A percentile compares a stretch with the other conserved stretches of the same genome.
Conservation (phyloP, 2,888 invertebrate genomes). For the Mylabris sibirica region DNA sequence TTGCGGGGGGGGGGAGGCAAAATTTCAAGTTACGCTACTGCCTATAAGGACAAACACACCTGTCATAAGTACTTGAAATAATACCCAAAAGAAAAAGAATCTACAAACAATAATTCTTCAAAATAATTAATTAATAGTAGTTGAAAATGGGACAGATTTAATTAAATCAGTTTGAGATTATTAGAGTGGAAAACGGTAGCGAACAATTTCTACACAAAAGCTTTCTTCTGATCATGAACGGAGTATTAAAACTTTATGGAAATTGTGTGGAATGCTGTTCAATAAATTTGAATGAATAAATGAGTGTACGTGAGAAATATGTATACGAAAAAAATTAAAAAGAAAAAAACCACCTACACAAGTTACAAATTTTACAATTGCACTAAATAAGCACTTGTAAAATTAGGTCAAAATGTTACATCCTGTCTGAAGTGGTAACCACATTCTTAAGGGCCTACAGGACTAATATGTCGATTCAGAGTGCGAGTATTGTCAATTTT, state of each 20-base stretch:
- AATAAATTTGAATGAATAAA: neutral
- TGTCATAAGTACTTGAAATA: no score
- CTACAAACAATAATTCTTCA: neutral
- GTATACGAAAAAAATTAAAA: neutral
- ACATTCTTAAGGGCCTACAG: no score
- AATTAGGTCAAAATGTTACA: no score
- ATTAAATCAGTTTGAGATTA: neutral
- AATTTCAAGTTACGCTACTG: no score
- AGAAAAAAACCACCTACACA: neutral
- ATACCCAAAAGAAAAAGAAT: no score
- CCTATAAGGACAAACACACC: no score
- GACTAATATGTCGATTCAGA: no score
- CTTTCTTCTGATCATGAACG: neutral
- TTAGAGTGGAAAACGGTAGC: neutral
- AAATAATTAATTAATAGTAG: neutral
- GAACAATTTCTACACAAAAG: neutral
- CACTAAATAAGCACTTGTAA: no score
- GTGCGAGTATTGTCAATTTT: no score
- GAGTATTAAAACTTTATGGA: constrained; percentile 47
- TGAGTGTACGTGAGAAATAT: neutral
- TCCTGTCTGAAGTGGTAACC: no score
- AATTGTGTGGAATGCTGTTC: neutral
- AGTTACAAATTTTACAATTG: no score
- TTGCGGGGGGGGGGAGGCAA: no score
- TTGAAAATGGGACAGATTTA: neutral